Conservation (phyloP, 2,797 vertebrate genomes). For the Peromyscus nudipes region DNA sequence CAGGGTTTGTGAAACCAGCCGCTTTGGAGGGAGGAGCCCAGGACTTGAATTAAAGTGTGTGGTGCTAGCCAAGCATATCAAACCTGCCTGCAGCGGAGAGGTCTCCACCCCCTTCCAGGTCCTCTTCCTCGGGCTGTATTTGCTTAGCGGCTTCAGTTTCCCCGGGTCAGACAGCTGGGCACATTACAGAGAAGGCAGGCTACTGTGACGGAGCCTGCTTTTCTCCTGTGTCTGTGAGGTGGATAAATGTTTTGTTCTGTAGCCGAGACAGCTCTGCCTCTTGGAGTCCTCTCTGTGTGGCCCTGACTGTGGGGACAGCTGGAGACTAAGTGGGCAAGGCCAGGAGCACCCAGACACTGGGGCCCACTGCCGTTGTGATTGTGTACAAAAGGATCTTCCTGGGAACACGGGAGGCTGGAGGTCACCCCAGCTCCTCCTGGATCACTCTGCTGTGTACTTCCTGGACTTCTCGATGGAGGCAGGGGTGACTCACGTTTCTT, state of each 20-base stretch:
- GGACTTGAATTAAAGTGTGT: not conserved
- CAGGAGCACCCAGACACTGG: not conserved
- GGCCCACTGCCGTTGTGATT: conserved; percentile 23
- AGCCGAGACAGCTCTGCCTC: rapidly evolving
- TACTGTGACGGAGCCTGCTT: too few relatives aligned
- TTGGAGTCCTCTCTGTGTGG: not conserved
- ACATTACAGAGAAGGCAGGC: not conserved
- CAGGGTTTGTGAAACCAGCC: conserved; percentile 22
- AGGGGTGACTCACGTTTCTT: not conserved
- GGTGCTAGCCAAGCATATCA: not conserved
- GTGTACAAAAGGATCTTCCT: conserved; percentile 47
- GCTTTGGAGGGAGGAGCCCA: conserved; percentile 21
- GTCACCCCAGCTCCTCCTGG: not conserved
- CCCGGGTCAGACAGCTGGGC: not conserved
- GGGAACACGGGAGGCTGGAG: not conserved
- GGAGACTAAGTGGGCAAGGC: not conserved
- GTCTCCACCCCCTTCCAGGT: not conserved
- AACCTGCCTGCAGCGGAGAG: not conserved
- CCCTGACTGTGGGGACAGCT: not conserved
- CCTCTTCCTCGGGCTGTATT: rapidly evolving
- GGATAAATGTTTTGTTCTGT: not conserved
- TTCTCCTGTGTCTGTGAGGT: not conserved
- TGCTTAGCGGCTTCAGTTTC: not conserved
- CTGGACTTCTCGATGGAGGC: conserved; percentile 36
- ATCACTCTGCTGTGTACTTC: not conserved